These are phyloP conservation scores for Pandemis corylana DNA, from an alignment of 2,888 invertebrate species.

Conservation along the genomic window DNA sequence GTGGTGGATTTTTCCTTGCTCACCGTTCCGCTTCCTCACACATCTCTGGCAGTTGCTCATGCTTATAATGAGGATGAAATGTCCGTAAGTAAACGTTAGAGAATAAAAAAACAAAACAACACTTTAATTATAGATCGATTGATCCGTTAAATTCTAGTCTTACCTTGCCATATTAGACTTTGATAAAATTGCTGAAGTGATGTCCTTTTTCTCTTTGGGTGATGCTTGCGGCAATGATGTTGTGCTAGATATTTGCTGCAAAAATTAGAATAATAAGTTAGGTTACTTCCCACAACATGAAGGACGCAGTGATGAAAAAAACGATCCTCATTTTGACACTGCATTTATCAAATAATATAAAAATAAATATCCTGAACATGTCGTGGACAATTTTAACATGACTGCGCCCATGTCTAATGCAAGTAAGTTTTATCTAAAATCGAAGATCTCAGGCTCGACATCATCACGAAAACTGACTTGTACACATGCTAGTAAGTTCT, in stretches of 20 bases:
- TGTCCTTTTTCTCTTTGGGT: conserved; percentile 87
- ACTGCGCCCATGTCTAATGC: background rate
- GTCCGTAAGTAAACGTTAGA: too few relatives aligned
- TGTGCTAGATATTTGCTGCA: conserved; percentile 84
- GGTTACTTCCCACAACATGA: background rate
- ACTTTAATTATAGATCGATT: too few relatives aligned
- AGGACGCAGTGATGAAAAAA: background rate
- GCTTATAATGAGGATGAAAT: too few relatives aligned
- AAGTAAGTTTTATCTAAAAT: background rate
- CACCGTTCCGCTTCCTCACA: too few relatives aligned
- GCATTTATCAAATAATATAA: background rate
- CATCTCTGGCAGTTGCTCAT: too few relatives aligned
- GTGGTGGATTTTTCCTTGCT: too few relatives aligned
- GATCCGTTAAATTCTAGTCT: conserved; percentile 56
- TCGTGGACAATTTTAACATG: background rate
- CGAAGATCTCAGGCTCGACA: background rate
- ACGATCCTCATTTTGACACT: background rate
- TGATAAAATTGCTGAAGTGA: conserved; percentile 85
- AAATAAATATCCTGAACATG: too few relatives aligned
- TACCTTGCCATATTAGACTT: conserved; percentile 94
- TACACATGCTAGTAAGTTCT: background rate
- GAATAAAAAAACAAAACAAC: too few relatives aligned
- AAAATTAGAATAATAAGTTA: conserved; percentile 44
- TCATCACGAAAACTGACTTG: background rate
- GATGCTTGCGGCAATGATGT: conserved; percentile 77